Percentiles rank a stretch among this genome's conserved stretches.
Evolutionary conservation across 2,888 invertebrate genomes (phyloP).

Genomic region (Cosmia trapezina): DNA sequence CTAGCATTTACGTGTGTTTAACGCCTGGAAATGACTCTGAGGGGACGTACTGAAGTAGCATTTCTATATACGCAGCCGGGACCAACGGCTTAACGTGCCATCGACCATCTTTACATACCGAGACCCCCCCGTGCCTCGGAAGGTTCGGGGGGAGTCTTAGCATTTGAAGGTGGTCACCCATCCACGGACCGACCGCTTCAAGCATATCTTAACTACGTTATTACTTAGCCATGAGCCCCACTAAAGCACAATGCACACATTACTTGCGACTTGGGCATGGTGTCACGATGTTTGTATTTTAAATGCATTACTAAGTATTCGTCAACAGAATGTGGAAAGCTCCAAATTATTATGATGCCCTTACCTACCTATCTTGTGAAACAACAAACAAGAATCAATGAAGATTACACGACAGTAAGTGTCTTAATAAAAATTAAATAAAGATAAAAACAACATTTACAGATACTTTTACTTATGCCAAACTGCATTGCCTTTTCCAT

Average conservation of each 20-base stretch:
- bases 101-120: no score
- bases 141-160: no score
- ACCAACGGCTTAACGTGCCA: no score
- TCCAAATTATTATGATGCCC: neutral
- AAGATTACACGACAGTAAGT: neutral
- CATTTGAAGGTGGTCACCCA: no score
- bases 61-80: no score
- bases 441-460: neutral
- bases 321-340: neutral
- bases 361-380: neutral
- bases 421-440: neutral
- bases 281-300: neutral
- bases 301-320: neutral
- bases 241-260: neutral
- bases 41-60: no score
- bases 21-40: no score
- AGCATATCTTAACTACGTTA: no score
- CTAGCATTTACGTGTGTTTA: no score
- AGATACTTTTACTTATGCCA: neutral
- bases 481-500: neutral
- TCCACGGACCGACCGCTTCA: no score
- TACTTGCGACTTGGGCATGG: neutral
- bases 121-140: no score
- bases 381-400: neutral
- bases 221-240: no score